A percentile compares a stretch with the other conserved stretches of the same genome.
phyloP scores from a whole-genome alignment of 1,140 invertebrate genomes.

The Condylostylus longicornis region DNA sequence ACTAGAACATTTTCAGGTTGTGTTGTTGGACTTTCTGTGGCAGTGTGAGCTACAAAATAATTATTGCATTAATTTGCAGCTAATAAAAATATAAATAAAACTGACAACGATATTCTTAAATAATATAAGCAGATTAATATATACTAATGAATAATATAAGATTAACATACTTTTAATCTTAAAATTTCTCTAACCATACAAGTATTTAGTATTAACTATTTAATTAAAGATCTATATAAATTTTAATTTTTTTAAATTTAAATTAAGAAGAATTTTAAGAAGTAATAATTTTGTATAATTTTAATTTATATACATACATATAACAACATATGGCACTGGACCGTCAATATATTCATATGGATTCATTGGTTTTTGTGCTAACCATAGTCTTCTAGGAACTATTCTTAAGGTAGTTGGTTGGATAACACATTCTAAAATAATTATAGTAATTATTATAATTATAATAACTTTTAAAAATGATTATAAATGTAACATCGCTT shows the following conservation, averaged over 20 bases:
- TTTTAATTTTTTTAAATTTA: too few species aligned
- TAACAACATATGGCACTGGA: constrained; percentile 29
- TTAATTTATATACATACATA: constrained; percentile 17
- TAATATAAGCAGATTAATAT: neutral
- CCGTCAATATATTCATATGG: constrained; percentile 13
- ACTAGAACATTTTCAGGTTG: constrained; percentile 31
- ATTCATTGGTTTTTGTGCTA: constrained; percentile 27
- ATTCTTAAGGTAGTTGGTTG: neutral
- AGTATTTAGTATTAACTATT: neutral
- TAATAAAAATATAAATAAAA: constrained; percentile 8
- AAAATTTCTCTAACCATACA: neutral
- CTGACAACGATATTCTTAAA: neutral
- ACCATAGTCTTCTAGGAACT: constrained; percentile 24
- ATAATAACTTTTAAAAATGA: neutral
- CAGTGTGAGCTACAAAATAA: constrained; percentile 36
- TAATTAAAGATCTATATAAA: too few species aligned
- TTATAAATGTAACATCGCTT: too few species aligned
- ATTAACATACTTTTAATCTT: constrained; percentile 2
- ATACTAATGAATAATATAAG: constrained; percentile 3
- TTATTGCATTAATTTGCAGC: too few species aligned
- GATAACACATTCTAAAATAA: neutral
- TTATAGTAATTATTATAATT: neutral
- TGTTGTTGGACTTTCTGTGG: constrained; percentile 32
- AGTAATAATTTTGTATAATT: neutral
- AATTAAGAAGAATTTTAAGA: too few species aligned